Evolutionary conservation across 35 echinoderm and acorn worm species (phyloP), one percentile per base, ranked within the genome.

Genomic region (Strongylocentrotus purpuratus): DNA sequence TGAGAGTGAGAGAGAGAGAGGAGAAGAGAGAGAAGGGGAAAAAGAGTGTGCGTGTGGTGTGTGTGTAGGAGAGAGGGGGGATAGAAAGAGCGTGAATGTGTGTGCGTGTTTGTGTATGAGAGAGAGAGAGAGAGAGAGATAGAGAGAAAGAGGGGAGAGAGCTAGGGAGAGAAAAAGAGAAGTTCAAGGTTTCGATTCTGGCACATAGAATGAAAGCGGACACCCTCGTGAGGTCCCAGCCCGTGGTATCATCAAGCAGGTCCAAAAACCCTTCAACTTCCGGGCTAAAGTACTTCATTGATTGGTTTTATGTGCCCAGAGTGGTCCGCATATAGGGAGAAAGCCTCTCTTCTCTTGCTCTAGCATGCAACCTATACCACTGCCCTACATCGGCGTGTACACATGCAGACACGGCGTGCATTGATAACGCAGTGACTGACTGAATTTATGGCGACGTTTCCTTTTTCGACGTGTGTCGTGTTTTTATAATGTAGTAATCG

Each of bases 201-300:
- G 65, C 65, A 28, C 65, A 59, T 59, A 78, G 65, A 22, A 78
- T 78, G 65, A 22, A 78, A 78, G 65, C 20, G 0, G 65, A 78
- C 65, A 78, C 65, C 65, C 25, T 78, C 22, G 65, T 78, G 65
- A 78, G 65, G 65, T 78, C 65, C 65, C 28, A 78, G 28, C 65
- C 65, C 65, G 28, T n/a, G 65, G 65, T 78, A 78, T 25, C 65
- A 78, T 28, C 65, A 78, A 78, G 65, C 65, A 78, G 65, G 20
- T 78, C 65, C 65, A 89, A 89, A 89, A 89, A 45, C 45, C 87
- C 87, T 89, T 45, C 87, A 89, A 89, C 87, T 89, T 89, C 87
- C 87, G 87, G 87, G 87, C 87, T 89, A 89, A 89, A 89, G 87
- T 89, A 89, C 87, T 46, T 46, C 87, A 89, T 89, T 89, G 87